A percentile compares a stretch with the other conserved stretches of the same genome.
Evolutionary conservation across 2,888 invertebrate genomes (phyloP).

Genomic region (Erebia epiphron): DNA sequence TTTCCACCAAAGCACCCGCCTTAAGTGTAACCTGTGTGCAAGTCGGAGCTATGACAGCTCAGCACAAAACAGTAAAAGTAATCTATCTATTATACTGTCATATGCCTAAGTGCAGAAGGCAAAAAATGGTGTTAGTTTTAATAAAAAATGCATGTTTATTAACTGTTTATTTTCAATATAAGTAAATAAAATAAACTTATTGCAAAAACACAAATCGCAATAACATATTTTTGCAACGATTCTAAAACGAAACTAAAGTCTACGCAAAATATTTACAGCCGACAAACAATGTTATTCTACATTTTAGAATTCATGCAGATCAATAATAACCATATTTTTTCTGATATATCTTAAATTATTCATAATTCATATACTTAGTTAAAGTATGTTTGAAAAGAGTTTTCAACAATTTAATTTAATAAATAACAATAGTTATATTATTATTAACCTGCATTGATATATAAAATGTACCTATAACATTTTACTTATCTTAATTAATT

Average conservation of each 20-base stretch:
- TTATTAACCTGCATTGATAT: constrained; percentile 74
- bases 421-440: constrained; percentile 62
- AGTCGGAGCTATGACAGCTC: too few species aligned
- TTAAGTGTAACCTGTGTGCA: too few species aligned
- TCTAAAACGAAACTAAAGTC: constrained; percentile 62
- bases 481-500: constrained; percentile 56
- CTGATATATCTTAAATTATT: constrained; percentile 25
- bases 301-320: constrained; percentile 71
- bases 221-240: constrained; percentile 71
- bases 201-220: constrained; percentile 77
- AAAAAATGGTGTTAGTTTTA: not conserved
- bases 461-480: constrained; percentile 53
- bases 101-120: too few species aligned
- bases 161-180: constrained; percentile 81
- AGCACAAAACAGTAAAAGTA: too few species aligned
- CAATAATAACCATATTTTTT: constrained; percentile 67
- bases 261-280: constrained; percentile 79
- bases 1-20: too few species aligned
- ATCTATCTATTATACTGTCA: too few species aligned
- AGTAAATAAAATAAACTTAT: constrained; percentile 82
- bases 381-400: constrained; percentile 54
- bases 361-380: constrained; percentile 49
- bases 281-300: constrained; percentile 67
- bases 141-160: constrained; percentile 50
- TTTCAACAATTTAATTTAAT: constrained; percentile 55